A percentile compares a stretch with the other conserved stretches of the same genome.
phyloP scores from a whole-genome alignment of 2,797 vertebrate species.

The Lagodon rhomboides region DNA sequence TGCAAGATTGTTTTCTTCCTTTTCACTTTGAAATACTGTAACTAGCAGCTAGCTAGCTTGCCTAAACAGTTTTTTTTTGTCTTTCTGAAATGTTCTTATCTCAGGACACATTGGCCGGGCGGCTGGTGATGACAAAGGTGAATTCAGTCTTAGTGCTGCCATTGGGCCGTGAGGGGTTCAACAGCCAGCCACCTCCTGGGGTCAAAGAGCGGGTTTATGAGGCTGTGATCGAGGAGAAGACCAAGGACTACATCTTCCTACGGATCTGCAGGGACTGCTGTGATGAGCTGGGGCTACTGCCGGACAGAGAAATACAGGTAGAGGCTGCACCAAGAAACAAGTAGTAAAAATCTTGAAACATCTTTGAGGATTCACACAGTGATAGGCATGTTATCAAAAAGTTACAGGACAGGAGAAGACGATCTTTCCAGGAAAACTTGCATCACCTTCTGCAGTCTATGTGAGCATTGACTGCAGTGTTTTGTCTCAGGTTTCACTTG shows the following conservation, averaged over 20 bases:
- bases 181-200: conserved; percentile 90
- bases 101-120: conserved; percentile 95
- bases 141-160: conserved; percentile 97
- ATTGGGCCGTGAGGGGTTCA: conserved; percentile 90
- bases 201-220: conserved; percentile 98
- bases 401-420: conserved; percentile 18
- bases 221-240: conserved; percentile 98
- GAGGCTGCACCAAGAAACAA: neutral
- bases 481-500: neutral
- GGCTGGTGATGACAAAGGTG: conserved; percentile 99
- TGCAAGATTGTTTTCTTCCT: neutral
- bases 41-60: neutral
- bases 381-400: conserved; percentile 40
- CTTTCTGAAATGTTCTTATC: neutral
- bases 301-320: conserved; percentile 97
- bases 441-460: neutral
- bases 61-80: conserved; percentile 3
- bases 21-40: neutral
- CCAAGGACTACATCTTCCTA: conserved; percentile 99
- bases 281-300: conserved; percentile 92
- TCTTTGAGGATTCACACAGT: conserved; percentile 21
- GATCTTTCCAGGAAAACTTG: conserved; percentile 17
- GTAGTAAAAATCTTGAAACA: conserved; percentile 4
- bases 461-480: neutral
- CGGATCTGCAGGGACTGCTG: conserved; percentile 98